These are phyloP conservation scores for Rhagoletis zephyria DNA, from an alignment of 1,140 invertebrate genomes.

Conservation along the genomic window DNA sequence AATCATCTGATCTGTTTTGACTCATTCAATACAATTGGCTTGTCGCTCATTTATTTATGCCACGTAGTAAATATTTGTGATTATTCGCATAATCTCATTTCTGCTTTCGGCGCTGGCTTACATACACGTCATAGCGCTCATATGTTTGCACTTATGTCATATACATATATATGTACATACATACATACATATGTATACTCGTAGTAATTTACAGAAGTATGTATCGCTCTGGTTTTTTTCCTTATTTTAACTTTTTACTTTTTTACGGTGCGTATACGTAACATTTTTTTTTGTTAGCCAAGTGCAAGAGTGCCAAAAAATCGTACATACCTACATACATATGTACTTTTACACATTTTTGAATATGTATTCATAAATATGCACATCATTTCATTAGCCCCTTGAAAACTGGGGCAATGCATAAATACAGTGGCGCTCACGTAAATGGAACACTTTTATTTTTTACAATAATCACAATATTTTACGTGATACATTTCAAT, in stretches of 20 bases:
- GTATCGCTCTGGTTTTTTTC: background rate
- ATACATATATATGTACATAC: background rate
- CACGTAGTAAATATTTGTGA: background rate
- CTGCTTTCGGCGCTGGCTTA: background rate
- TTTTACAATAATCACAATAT: too few relatives aligned
- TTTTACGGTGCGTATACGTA: background rate
- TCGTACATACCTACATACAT: background rate
- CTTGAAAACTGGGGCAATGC: too few relatives aligned
- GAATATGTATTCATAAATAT: too few relatives aligned
- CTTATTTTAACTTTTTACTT: background rate
- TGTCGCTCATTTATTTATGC: background rate
- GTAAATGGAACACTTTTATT: too few relatives aligned
- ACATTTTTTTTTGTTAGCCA: background rate
- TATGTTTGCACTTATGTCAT: background rate
- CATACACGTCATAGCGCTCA: background rate
- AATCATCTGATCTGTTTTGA: background rate
- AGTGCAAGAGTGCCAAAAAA: background rate
- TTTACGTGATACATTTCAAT: too few relatives aligned
- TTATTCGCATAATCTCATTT: background rate
- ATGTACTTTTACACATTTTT: too few relatives aligned
- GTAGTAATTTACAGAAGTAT: too few relatives aligned
- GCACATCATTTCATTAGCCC: too few relatives aligned
- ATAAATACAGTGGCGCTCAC: too few relatives aligned
- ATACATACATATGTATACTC: too few relatives aligned
- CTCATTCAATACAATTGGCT: slow-evolving; percentile 11